These are phyloP conservation scores for Anser cygnoides DNA, from an alignment of 2,113 vertebrate genomes.

Conservation along the genomic window DNA sequence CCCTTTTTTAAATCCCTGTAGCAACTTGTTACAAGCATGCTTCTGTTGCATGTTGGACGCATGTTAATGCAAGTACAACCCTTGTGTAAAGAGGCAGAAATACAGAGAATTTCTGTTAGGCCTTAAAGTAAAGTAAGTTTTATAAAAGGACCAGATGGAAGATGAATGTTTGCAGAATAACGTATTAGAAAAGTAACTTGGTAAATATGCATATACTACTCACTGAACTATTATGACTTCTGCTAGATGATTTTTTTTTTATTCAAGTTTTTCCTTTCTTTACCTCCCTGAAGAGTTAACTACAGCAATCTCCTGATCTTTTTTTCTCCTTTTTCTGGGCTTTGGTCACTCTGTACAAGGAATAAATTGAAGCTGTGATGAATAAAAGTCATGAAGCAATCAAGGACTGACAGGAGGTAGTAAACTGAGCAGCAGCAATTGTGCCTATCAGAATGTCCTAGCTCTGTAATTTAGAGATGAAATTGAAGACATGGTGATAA, in stretches of 20 bases:
- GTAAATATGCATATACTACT: not conserved
- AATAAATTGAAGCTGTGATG: constrained; percentile 47
- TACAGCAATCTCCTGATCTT: not conserved
- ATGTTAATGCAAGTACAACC: not conserved
- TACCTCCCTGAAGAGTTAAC: not conserved
- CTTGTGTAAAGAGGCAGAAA: not conserved
- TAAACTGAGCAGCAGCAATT: not conserved
- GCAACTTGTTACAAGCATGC: not conserved
- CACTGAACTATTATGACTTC: not conserved
- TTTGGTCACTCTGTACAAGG: constrained; percentile 16
- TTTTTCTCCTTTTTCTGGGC: not conserved
- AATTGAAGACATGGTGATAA: constrained; percentile 45
- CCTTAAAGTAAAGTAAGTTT: not conserved
- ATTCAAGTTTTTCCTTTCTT: not conserved
- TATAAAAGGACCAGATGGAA: not conserved
- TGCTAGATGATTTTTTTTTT: not conserved
- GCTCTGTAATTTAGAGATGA: constrained; percentile 51
- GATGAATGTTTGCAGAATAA: not conserved
- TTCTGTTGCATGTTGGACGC: not conserved
- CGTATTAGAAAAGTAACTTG: not conserved
- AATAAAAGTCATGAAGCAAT: constrained; percentile 42
- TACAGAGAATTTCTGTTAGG: not conserved
- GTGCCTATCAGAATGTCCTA: constrained; percentile 20
- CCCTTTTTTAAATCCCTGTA: not conserved
- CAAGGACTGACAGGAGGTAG: constrained; percentile 15